Base-by-base conservation (phyloP, 2,797 vertebrate species). In the Sebastiscus tertius region DNA sequence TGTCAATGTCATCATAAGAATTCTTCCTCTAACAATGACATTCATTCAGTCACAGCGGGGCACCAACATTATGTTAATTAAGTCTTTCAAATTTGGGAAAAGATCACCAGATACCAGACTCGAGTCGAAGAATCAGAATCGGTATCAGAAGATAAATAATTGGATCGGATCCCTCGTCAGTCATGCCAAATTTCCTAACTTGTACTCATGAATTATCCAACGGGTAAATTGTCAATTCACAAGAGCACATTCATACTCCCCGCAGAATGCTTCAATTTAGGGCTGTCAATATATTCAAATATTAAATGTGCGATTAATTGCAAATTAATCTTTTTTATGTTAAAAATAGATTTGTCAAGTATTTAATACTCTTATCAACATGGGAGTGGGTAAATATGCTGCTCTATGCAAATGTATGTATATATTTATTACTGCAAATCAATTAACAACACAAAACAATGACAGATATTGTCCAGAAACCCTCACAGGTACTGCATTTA, bases 361-460 rank as follows among this genome's bases (percentile, higher is more conserved):
- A 46, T 46, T 46, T 46, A 46, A 46, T 46, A 0, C 14, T 46
- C 14, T 8, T 46, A 46, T 46, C 42, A 49, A 49, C 42, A 49
- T 20, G 18, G 42, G 42, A 49, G 42, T 8, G 42, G 42, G 0
- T 7, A 20, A 49, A 49, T 20, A 49, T 49, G 7, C 42, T 49
- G 42, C 7, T 49, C 20, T 49, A 18, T 49, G 18, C 18, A 49
- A 49, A 49, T 8, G 3, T 49, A 49, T 18, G 42, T 0, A 20
- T 49, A 20, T 49, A 49, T 18, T 49, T 49, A 49, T 49, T 0
- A 49, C 0, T 49, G 42, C 0, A 0, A 49, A 49, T 49, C 0
- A 20, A 20, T 49, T 0, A 0, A 49, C 0, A 18, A 46, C 42
- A 46, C 16, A 46, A 46, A 18, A 18, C 16, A 46, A 18, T 46